Evolutionary conservation across 2,797 vertebrate species (phyloP).

Genomic region (Sebastes steindachneri): DNA sequence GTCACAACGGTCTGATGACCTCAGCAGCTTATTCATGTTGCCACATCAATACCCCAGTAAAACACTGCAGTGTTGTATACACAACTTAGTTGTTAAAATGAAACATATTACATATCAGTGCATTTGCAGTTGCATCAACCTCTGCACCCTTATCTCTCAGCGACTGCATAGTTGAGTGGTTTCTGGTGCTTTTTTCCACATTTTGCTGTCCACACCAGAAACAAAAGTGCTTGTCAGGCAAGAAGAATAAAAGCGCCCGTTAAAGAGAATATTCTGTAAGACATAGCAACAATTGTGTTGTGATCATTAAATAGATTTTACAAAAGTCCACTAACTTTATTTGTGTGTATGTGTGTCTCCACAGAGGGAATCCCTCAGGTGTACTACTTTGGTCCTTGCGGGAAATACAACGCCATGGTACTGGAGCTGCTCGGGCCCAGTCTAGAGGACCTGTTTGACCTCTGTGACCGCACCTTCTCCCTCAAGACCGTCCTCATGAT

Average conservation of each 20-base stretch:
- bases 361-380: conserved; percentile 99
- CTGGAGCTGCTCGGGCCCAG: conserved; percentile 97
- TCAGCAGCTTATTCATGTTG: not conserved
- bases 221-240: not conserved
- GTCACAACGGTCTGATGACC: not conserved
- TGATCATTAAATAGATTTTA: not conserved
- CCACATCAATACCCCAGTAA: not conserved
- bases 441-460: conserved; percentile 97
- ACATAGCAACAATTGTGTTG: not conserved
- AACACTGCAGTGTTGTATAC: not conserved
- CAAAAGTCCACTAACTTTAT: not conserved
- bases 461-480: conserved; percentile 97
- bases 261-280: not conserved
- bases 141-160: not conserved
- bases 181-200: not conserved
- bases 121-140: not conserved
- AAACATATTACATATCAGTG: not conserved
- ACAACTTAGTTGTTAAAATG: not conserved
- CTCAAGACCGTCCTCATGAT: conserved; percentile 99
- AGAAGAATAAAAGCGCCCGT: not conserved
- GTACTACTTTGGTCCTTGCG: conserved; percentile 98
- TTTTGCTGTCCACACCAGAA: not conserved
- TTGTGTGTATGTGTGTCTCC: conserved; percentile 37
- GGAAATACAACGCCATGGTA: conserved; percentile 99
- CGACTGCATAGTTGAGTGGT: not conserved